Conservation (phyloP, 2,113 vertebrate genomes). For the Aldabrachelys gigantea region DNA sequence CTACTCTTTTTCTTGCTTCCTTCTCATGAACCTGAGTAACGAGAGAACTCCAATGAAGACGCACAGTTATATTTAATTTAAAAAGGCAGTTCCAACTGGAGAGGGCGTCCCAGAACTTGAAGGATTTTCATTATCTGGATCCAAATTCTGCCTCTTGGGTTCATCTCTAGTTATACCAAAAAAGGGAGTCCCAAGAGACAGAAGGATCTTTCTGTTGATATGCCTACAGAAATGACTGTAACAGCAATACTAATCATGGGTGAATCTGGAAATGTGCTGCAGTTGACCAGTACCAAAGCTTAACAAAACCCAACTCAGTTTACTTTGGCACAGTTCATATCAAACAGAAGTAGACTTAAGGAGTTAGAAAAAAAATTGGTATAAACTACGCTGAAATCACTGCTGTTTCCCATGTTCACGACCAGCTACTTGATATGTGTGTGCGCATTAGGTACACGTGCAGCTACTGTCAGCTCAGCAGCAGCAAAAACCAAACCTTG, state of each 20-base stretch:
- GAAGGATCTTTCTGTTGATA: background rate
- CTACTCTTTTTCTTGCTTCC: background rate
- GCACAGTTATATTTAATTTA: rapidly evolving
- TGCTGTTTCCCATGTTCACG: background rate
- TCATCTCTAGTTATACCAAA: background rate
- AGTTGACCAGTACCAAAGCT: background rate
- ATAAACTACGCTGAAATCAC: background rate
- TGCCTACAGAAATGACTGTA: background rate
- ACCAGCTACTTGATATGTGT: background rate
- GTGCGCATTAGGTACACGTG: background rate
- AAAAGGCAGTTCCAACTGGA: background rate
- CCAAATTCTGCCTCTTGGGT: rapidly evolving
- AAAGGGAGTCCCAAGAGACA: rapidly evolving
- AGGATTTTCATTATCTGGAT: background rate
- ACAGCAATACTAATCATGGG: background rate
- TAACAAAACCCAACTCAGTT: background rate
- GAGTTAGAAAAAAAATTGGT: background rate
- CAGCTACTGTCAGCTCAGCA: background rate
- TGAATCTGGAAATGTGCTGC: background rate
- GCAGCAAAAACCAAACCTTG: background rate
- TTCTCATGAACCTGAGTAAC: background rate
- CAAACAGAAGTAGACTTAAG: background rate
- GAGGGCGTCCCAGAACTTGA: background rate
- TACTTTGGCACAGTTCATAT: background rate
- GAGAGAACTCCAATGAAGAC: rapidly evolving